Evolutionary conservation across 2,888 invertebrate genomes (phyloP).

Genomic region (Endotricha flammealis): DNA sequence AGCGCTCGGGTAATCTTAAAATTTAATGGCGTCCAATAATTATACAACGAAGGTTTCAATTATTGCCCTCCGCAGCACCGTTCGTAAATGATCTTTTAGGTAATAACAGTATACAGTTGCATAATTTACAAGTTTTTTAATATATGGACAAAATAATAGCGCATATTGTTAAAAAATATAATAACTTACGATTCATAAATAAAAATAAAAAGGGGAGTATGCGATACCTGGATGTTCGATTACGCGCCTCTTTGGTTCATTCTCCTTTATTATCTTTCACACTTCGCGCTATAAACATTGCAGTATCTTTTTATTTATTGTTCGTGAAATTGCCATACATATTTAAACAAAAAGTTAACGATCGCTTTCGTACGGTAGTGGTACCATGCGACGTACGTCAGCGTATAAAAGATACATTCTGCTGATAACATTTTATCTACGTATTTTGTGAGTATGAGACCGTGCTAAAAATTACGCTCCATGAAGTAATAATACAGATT

Average conservation of each 20-base stretch:
- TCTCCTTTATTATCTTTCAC: slow-evolving; percentile 28
- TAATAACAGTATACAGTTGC: background rate
- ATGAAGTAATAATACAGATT: background rate
- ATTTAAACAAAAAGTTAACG: slow-evolving; percentile 21
- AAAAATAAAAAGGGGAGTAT: slow-evolving; percentile 34
- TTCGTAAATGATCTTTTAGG: no score
- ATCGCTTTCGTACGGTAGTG: slow-evolving; percentile 9
- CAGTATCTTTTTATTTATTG: slow-evolving; percentile 19
- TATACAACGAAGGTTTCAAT: slow-evolving; percentile 33
- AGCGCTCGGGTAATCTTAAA: slow-evolving; percentile 47
- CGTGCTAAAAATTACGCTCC: background rate
- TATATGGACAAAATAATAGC: background rate
- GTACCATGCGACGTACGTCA: background rate
- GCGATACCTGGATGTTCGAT: slow-evolving; percentile 33
- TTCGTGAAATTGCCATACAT: slow-evolving; percentile 16
- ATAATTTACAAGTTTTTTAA: background rate
- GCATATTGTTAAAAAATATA: background rate
- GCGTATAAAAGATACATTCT: background rate
- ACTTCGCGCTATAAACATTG: slow-evolving; percentile 25
- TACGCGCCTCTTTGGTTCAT: slow-evolving; percentile 25
- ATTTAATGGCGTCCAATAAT: slow-evolving; percentile 43
- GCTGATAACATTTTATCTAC: background rate
- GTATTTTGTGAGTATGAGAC: background rate
- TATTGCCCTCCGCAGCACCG: slow-evolving; percentile 29
- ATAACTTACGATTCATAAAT: slow-evolving; percentile 25